Conservation (phyloP, 2,113 vertebrate species). For the Epinephelus cyanopodus region DNA sequence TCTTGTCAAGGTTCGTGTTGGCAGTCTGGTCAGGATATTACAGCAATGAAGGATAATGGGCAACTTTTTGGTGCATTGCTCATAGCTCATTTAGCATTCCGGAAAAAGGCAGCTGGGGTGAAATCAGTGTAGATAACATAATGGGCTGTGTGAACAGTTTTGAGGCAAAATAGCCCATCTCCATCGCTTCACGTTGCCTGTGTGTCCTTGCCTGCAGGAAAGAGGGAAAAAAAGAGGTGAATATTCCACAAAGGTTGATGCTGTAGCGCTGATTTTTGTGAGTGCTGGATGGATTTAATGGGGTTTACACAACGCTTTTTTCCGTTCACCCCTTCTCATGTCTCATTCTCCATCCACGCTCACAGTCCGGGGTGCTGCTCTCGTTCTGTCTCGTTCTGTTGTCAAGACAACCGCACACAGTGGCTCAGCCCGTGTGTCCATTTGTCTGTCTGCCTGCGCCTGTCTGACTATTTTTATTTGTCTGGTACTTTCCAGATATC, state of each 20-base stretch:
- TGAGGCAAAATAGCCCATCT: constrained; percentile 23
- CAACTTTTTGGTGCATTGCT: constrained; percentile 41
- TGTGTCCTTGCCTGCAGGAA: constrained; percentile 11
- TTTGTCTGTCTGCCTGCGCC: constrained; percentile 41
- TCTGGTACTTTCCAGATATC: constrained; percentile 46
- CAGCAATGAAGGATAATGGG: constrained; percentile 33
- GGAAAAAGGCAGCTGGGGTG: constrained; percentile 18
- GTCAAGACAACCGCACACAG: constrained; percentile 75
- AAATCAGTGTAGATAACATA: constrained; percentile 50
- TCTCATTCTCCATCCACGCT: constrained; percentile 44
- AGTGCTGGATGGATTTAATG: constrained; percentile 40
- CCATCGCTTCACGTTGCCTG: background rate
- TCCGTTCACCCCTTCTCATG: constrained; percentile 34
- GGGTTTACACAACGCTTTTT: constrained; percentile 20
- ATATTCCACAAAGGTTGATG: constrained; percentile 24
- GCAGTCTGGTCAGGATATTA: constrained; percentile 6
- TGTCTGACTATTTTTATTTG: constrained; percentile 57
- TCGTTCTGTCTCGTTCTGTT: constrained; percentile 68
- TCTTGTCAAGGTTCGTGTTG: constrained; percentile 15
- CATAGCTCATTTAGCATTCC: constrained; percentile 42
- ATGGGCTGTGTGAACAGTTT: constrained; percentile 42
- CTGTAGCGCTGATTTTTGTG: constrained; percentile 4
- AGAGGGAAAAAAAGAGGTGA: constrained; percentile 12
- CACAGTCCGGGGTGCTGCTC: constrained; percentile 47
- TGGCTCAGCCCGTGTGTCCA: constrained; percentile 48